Evolutionary conservation across 2,888 invertebrate genomes (phyloP).

Genomic region (Acleris holmiana): DNA sequence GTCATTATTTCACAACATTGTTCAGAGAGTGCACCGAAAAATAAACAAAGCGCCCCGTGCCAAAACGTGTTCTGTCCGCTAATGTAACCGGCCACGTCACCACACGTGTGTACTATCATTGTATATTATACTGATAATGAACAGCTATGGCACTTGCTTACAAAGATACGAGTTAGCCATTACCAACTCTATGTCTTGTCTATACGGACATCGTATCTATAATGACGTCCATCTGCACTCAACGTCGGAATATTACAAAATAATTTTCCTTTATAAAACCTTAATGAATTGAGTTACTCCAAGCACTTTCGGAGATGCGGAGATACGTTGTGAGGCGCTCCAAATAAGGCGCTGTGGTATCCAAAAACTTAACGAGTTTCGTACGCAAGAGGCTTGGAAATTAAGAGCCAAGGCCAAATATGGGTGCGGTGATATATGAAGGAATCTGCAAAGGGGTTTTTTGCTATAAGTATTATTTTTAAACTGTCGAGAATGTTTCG

Average conservation of each 20-base stretch:
- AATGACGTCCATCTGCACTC: no score
- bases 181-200: background rate
- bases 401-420: slow-evolving; percentile 24
- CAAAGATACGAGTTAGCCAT: slow-evolving; percentile 1
- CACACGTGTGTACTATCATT: slow-evolving; percentile 30
- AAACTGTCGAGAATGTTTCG: no score
- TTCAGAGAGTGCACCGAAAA: slow-evolving; percentile 42
- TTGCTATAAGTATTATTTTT: background rate
- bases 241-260: background rate
- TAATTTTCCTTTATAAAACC: slow-evolving; percentile 1
- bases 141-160: slow-evolving; percentile 3
- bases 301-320: background rate
- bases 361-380: slow-evolving; percentile 22
- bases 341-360: slow-evolving; percentile 7
- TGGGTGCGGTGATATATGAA: slow-evolving; percentile 20
- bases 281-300: slow-evolving; percentile 3
- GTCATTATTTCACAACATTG: slow-evolving; percentile 22
- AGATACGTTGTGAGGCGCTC: background rate
- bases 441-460: background rate
- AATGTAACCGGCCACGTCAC: slow-evolving; percentile 12
- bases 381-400: slow-evolving; percentile 12
- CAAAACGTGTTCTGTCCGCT: slow-evolving; percentile 49
- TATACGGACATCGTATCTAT: no score
- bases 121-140: slow-evolving; percentile 28
- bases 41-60: slow-evolving; percentile 58